phyloP scores from a whole-genome alignment of 2,113 vertebrate genomes.

The Sinocyclocheilus rhinocerous region DNA sequence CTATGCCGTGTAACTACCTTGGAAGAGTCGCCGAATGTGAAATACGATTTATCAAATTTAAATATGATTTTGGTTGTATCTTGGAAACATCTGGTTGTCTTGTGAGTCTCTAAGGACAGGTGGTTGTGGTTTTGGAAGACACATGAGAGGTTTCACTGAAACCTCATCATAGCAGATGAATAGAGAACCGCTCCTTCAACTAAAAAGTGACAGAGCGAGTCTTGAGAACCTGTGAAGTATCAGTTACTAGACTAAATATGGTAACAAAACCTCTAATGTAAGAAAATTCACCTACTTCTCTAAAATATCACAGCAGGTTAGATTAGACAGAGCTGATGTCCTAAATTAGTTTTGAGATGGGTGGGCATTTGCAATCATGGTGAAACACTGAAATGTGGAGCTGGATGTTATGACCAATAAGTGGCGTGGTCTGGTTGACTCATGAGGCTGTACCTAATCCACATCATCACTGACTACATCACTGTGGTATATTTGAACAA shows the following conservation, averaged over 20 bases:
- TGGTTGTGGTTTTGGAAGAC: constrained; percentile 3
- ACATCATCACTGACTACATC: constrained; percentile 44
- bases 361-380: neutral
- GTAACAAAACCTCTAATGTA: neutral
- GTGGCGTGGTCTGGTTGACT: neutral
- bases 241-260: neutral
- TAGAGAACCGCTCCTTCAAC: neutral
- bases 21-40: constrained; percentile 23
- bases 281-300: neutral
- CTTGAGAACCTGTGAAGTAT: neutral
- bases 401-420: neutral
- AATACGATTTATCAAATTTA: constrained; percentile 2
- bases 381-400: neutral
- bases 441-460: neutral
- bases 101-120: constrained; percentile 24
- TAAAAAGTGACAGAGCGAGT: neutral
- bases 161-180: neutral
- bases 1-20: constrained; percentile 33
- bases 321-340: neutral
- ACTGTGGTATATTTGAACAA: neutral
- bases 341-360: neutral
- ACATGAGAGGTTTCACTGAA: constrained; percentile 3
- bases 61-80: constrained; percentile 21
- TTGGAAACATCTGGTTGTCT: constrained; percentile 33
- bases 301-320: neutral